These are phyloP conservation scores for Medauroidea extradentata DNA, from an alignment of 1,140 invertebrate genomes.

Conservation along the genomic window DNA sequence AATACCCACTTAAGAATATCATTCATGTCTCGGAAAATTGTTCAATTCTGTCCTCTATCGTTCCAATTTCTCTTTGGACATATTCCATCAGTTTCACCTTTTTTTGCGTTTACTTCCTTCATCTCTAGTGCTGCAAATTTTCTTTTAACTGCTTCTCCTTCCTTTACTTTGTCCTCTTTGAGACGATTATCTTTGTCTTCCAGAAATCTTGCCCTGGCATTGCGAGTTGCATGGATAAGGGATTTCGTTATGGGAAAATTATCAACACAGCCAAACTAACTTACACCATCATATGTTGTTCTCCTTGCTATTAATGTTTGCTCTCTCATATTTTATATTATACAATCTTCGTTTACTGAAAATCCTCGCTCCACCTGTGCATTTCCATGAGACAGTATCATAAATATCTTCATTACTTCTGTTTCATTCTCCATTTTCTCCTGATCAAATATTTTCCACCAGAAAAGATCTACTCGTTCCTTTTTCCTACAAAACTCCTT, in stretches of 20 bases:
- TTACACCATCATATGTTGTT: conserved; percentile 18
- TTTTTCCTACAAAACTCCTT: conserved; percentile 10
- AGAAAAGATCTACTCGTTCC: conserved; percentile 18
- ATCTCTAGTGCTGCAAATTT: too few relatives aligned
- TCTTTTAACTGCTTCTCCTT: too few relatives aligned
- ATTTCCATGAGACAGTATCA: conserved; percentile 20
- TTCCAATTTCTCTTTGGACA: too few relatives aligned
- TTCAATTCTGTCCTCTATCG: too few relatives aligned
- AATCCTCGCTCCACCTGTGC: conserved; percentile 23
- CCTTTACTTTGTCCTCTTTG: conserved; percentile 7
- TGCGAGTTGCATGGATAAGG: conserved; percentile 13
- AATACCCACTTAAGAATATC: too few relatives aligned
- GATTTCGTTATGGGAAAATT: conserved; percentile 9
- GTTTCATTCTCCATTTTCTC: conserved; percentile 1
- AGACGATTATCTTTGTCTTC: conserved; percentile 2
- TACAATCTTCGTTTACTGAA: conserved; percentile 24
- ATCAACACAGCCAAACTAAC: neutral
- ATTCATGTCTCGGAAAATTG: too few relatives aligned
- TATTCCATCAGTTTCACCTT: too few relatives aligned
- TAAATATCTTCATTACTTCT: neutral
- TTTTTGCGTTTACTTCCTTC: too few relatives aligned
- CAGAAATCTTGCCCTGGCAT: conserved; percentile 11
- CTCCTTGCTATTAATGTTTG: conserved; percentile 20
- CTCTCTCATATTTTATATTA: conserved; percentile 21
- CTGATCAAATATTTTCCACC: conserved; percentile 8